phyloP scores from a whole-genome alignment of 2,888 invertebrate species.

The Orthonychiurus folsomi region DNA sequence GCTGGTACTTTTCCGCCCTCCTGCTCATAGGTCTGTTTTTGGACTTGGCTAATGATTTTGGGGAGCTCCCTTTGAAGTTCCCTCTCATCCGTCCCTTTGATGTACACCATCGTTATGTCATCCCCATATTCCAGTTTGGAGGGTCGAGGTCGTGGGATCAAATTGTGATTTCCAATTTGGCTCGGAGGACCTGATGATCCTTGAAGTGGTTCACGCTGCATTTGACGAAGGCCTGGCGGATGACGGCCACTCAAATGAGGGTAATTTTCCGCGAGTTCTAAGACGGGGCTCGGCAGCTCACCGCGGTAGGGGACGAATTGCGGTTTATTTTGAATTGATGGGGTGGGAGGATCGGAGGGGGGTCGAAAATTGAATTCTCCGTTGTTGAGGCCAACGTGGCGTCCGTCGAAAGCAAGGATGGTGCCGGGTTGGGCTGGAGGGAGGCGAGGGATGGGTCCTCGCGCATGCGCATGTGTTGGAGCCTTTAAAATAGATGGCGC shows the following conservation, averaged over 20 bases:
- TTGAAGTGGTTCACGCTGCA: not conserved
- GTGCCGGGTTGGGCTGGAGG: slow-evolving; percentile 23
- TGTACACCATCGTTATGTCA: slow-evolving; percentile 16
- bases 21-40: too few relatives aligned
- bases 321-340: slow-evolving; percentile 26
- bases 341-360: slow-evolving; percentile 20
- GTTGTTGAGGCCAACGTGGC: slow-evolving; percentile 18
- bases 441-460: slow-evolving; percentile 12
- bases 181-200: not conserved
- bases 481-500: not conserved
- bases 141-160: not conserved
- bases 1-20: too few relatives aligned
- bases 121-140: slow-evolving; percentile 7
- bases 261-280: slow-evolving; percentile 26
- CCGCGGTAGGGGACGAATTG: slow-evolving; percentile 29
- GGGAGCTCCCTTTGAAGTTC: too few relatives aligned
- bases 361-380: slow-evolving; percentile 23
- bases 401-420: slow-evolving; percentile 29
- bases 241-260: slow-evolving; percentile 21
- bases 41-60: too few relatives aligned
- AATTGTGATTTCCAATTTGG: not conserved
- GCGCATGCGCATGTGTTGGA: not conserved
- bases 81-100: slow-evolving; percentile 13
- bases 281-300: slow-evolving; percentile 29
- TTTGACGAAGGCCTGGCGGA: not conserved